Base-by-base conservation (phyloP, 2,888 invertebrate species). In the Portevinia maculata region DNA sequence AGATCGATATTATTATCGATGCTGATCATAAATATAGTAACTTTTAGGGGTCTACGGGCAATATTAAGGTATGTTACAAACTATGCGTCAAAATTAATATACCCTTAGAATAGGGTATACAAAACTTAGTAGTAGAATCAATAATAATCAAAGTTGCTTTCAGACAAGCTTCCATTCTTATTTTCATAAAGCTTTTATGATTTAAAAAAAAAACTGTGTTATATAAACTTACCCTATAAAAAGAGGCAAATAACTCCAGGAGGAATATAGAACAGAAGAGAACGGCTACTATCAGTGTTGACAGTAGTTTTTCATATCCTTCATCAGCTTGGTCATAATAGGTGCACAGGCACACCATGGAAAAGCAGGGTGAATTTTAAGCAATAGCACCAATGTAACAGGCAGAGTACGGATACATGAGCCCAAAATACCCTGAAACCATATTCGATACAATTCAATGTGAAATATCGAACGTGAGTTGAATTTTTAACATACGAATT, bases 401-500 rank as follows among this genome's bases (percentile, higher is more conserved):
- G 41, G 8, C n/a, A 32, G 28, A n/a, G 15, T 24, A 19, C 0
- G 69, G 9, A 17, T 62, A 62, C 55, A 37, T 8, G 50, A 30
- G 46, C 32, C 37, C 62, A 62, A 64, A 79, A 70, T 37, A 32
- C 64, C 79, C 79, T 55, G 55, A 52, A 75, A 53, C 70, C 70
- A 70, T 70, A 59, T 64, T 75, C 59, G 52, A 64, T 52, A 64
- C 79, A 39, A 81, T 75, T 75, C 79, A 64, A 81, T 81, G 79
- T 57, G 59, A 62, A 70, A 64, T 64, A 70, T 75, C 75, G 70
- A 64, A 81, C 79, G 79, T 81, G 79, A 75, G 69, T 69, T 69
- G 79, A 81, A 81, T 81, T 75, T 70, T 32, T 34, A 65, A 81
- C 69, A 59, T 75, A 75, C 70, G 75, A 75, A 75, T 75, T 75